phyloP scores from a whole-genome alignment of 2,888 invertebrate species.

The Perizoma affinitatum region DNA sequence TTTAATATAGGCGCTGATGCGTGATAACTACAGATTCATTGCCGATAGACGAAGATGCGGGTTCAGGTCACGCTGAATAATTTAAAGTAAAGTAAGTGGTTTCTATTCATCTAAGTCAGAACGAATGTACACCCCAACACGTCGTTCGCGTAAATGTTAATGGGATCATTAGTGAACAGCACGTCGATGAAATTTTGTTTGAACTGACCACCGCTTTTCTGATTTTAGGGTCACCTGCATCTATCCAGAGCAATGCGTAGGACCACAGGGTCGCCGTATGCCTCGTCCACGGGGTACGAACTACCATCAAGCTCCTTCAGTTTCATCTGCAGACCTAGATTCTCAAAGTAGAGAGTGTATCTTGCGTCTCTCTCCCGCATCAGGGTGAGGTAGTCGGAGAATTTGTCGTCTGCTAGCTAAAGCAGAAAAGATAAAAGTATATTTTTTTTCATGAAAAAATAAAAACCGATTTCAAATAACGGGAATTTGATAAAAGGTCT shows the following conservation, averaged over 20 bases:
- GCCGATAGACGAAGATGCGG: too few relatives aligned
- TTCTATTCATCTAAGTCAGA: too few relatives aligned
- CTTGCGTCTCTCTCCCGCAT: slow-evolving; percentile 75
- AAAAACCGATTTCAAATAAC: too few relatives aligned
- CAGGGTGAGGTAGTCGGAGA: slow-evolving; percentile 66
- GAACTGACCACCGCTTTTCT: too few relatives aligned
- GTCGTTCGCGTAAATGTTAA: too few relatives aligned
- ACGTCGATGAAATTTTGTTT: too few relatives aligned
- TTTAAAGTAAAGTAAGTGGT: too few relatives aligned
- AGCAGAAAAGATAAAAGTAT: slow-evolving; percentile 7
- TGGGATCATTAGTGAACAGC: too few relatives aligned
- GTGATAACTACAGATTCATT: too few relatives aligned
- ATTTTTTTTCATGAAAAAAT: neutral
- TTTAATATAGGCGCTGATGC: too few relatives aligned
- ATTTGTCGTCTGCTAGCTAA: slow-evolving; percentile 69
- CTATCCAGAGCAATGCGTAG: slow-evolving; percentile 71
- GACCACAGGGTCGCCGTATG: slow-evolving; percentile 67
- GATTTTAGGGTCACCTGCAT: slow-evolving; percentile 58
- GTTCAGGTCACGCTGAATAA: too few relatives aligned
- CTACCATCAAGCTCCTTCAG: slow-evolving; percentile 67
- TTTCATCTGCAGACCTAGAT: slow-evolving; percentile 67
- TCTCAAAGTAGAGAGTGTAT: slow-evolving; percentile 75
- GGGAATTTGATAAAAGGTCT: neutral
- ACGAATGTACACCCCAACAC: too few relatives aligned
- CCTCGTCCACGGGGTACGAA: slow-evolving; percentile 47